Base-by-base conservation (phyloP, 2,888 invertebrate genomes). In the Nasonovia ribisnigri region DNA sequence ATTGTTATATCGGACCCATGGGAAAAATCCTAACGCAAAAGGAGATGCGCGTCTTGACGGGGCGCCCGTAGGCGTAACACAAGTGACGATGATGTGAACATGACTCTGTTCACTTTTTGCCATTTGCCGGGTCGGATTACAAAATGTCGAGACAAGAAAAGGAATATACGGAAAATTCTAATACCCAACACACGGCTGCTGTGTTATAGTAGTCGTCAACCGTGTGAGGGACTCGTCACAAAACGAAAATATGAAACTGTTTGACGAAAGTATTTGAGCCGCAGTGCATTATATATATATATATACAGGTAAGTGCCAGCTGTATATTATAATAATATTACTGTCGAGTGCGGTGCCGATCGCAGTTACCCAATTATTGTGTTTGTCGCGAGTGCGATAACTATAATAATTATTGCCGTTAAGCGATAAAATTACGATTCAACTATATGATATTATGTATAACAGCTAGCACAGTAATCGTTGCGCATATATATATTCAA, bases 71-170 rank as follows among this genome's bases (percentile, higher is more conserved):
- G 93, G 92, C 90, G 90, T 93, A 93, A 84, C 43, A 48, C 54
- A 77, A 42, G 57, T 57, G 26, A 57, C 57, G 54, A 48, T 24
- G 48, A 84, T 48, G 84, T 46, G 90, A 93, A 93, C 51, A 87
- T 93, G 93, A 93, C 93, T 93, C 93, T 3, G 84, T 93, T 93
- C 90, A 67, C 93, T 90, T 93, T 90, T 93, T 93, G 90, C 93
- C 90, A 90, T 86, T 93, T 86, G 86, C 48, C 86, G 93, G 57
- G 67, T 93, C 93, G 86, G 86, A 90, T 93, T 93, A 93, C 93
- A 46, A 89, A 89, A 90, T 46, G 60, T 60, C 46, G 46, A 60
- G 24, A 90, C n/a, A 48, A 10, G n/a, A 29, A n/a, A 43, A 67
- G 48, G 42, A 54, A 48, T 13, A 43, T 3, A 54, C 54, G 13